phyloP scores from a whole-genome alignment of 2,113 vertebrate species.

The Astur gentilis region DNA sequence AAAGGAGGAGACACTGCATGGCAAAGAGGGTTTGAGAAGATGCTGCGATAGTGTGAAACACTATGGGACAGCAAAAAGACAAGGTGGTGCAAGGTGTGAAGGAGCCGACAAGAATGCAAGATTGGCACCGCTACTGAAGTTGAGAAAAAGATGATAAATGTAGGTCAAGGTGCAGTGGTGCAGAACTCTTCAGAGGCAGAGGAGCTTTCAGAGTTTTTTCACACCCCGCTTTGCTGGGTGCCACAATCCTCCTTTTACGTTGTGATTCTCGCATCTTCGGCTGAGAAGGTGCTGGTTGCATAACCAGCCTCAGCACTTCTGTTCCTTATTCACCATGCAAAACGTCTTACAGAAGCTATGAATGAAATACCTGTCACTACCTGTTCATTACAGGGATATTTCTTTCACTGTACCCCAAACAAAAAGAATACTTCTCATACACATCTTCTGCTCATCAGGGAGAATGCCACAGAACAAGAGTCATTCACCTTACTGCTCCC shows the following conservation, averaged over 20 bases:
- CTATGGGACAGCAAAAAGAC: neutral
- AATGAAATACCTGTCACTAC: neutral
- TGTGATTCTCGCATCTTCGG: neutral
- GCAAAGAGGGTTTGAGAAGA: neutral
- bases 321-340: neutral
- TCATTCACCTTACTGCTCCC: neutral
- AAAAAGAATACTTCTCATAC: neutral
- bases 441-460: neutral
- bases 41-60: accelerated
- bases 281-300: neutral
- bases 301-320: neutral
- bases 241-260: neutral
- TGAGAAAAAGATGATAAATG: neutral
- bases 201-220: neutral
- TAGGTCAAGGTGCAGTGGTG: neutral
- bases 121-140: neutral
- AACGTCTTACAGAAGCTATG: neutral
- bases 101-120: neutral
- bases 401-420: neutral
- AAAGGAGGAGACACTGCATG: neutral
- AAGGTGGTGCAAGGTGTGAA: neutral
- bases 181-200: neutral
- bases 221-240: neutral
- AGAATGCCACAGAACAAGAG: neutral
- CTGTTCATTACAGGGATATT: neutral